phyloP scores from a whole-genome alignment of 2,797 vertebrate species.

The Falco naumanni region DNA sequence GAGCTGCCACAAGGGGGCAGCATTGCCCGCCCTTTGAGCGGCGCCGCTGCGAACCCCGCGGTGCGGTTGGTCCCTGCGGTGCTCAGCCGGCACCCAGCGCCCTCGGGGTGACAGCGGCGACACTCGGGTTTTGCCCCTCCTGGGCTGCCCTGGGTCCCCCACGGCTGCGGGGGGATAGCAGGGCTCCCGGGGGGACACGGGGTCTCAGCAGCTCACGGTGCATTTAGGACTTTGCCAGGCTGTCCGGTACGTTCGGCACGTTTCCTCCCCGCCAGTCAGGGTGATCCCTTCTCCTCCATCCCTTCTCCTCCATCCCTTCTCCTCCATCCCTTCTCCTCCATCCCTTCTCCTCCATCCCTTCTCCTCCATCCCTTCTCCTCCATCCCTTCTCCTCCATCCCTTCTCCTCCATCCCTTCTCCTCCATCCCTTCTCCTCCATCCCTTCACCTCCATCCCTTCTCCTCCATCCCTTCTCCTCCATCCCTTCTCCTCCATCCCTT shows the following conservation, averaged over 20 bases:
- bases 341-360: too few species aligned
- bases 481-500: too few species aligned
- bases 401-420: too few species aligned
- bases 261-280: neutral
- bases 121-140: fast-evolving
- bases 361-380: too few species aligned
- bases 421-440: too few species aligned
- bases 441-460: too few species aligned
- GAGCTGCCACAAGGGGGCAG: constrained; percentile 52
- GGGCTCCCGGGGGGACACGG: fast-evolving
- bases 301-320: too few species aligned
- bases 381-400: too few species aligned
- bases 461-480: too few species aligned
- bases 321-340: too few species aligned
- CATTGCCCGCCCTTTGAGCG: neutral
- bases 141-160: neutral
- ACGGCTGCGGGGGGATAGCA: neutral
- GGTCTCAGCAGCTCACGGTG: neutral
- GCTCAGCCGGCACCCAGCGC: neutral
- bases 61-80: fast-evolving
- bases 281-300: neutral
- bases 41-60: too few species aligned
- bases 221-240: neutral
- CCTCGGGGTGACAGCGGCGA: neutral
- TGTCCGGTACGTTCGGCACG: fast-evolving